These are phyloP conservation scores for Liolophura sinensis DNA, from an alignment of 1,140 invertebrate genomes.

Conservation along the genomic window DNA sequence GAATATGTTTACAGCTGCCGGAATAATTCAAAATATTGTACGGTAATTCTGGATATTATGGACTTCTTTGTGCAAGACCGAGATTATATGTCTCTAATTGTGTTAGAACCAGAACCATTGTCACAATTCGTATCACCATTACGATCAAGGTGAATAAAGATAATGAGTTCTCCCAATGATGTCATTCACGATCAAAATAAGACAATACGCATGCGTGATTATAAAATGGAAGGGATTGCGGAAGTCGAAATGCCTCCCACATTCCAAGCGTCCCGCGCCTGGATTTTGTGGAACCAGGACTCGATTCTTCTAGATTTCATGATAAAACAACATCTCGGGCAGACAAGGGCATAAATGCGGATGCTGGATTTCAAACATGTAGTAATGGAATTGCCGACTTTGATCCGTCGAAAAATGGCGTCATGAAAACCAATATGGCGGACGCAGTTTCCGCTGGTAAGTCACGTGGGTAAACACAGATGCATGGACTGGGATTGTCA, in stretches of 20 bases:
- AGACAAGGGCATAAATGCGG: background rate
- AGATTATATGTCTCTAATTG: no score
- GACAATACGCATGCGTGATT: no score
- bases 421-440: conserved; percentile 25
- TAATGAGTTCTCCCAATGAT: no score
- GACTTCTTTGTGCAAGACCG: no score
- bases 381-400: background rate
- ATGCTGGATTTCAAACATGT: background rate
- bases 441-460: conserved; percentile 12
- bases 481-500: conserved; percentile 13
- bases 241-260: conserved; percentile 17
- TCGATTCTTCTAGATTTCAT: background rate
- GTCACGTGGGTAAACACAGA: conserved; percentile 5
- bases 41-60: no score
- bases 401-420: conserved; percentile 1
- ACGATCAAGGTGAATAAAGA: no score
- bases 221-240: no score
- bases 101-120: no score
- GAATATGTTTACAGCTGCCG: no score
- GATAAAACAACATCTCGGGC: background rate
- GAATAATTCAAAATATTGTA: no score
- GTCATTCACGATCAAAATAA: no score
- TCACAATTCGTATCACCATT: no score
- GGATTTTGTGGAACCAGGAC: background rate
- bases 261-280: conserved; percentile 10